phyloP scores from a whole-genome alignment of 2,888 invertebrate genomes.

The Spilosoma lubricipeda region DNA sequence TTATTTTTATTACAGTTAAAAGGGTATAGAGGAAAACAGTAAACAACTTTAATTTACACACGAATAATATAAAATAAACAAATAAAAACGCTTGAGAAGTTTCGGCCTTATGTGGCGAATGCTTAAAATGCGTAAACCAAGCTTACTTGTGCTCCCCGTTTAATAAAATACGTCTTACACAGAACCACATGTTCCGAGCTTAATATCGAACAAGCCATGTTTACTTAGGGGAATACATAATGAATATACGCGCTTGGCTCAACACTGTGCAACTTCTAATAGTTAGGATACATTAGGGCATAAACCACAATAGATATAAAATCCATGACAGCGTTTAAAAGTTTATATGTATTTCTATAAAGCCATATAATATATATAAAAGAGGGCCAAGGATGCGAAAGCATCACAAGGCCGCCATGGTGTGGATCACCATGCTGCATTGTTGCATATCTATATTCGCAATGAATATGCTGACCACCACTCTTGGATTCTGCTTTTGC shows the following conservation, averaged over 20 bases:
- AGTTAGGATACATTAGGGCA: background rate
- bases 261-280: background rate
- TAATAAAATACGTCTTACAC: constrained; percentile 69
- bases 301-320: background rate
- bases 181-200: constrained; percentile 63
- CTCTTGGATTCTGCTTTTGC: too few species aligned
- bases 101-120: constrained; percentile 40
- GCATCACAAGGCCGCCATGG: too few species aligned
- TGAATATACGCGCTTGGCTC: constrained; percentile 54
- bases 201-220: constrained; percentile 67
- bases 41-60: constrained; percentile 46
- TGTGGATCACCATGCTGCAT: too few species aligned
- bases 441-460: too few species aligned
- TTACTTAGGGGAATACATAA: constrained; percentile 69
- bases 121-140: constrained; percentile 56
- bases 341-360: too few species aligned
- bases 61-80: constrained; percentile 42
- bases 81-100: constrained; percentile 32
- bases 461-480: too few species aligned
- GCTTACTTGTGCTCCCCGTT: constrained; percentile 55
- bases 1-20: constrained; percentile 30
- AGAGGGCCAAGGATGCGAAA: too few species aligned
- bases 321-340: too few species aligned
- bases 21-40: constrained; percentile 26
- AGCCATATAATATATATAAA: too few species aligned